Percentiles rank a stretch among this genome's conserved stretches.
Evolutionary conservation across 2,888 invertebrate species (phyloP).

Genomic region (Phasia obesa): DNA sequence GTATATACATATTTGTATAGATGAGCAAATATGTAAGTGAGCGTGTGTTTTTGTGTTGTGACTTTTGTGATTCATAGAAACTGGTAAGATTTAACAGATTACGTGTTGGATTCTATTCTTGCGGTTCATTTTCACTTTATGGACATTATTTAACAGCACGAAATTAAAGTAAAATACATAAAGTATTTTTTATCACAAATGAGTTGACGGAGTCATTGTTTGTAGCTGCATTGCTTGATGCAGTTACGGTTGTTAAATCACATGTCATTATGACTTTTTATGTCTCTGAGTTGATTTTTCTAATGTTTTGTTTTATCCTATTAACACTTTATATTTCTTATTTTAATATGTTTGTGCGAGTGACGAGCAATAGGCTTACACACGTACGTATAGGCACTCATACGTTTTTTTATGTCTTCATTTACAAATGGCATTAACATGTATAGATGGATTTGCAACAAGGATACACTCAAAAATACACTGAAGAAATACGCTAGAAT

Average conservation of each 20-base stretch:
- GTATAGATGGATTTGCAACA: too few relatives aligned
- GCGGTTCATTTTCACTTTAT: constrained; percentile 43
- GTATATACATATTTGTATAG: too few relatives aligned
- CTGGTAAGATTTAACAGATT: constrained; percentile 37
- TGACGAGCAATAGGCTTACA: background rate
- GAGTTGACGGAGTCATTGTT: constrained; percentile 25
- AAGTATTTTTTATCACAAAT: constrained; percentile 26
- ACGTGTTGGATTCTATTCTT: constrained; percentile 52
- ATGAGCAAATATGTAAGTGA: too few relatives aligned
- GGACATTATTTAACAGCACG: constrained; percentile 15
- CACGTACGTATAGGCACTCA: background rate
- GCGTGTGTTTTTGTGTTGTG: too few relatives aligned
- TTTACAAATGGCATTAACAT: too few relatives aligned
- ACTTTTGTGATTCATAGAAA: too few relatives aligned
- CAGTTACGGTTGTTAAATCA: constrained; percentile 34
- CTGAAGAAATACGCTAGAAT: too few relatives aligned
- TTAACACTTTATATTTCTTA: constrained; percentile 28
- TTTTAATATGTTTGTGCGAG: background rate
- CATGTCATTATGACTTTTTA: constrained; percentile 48
- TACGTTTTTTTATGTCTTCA: too few relatives aligned
- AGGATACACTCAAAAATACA: too few relatives aligned
- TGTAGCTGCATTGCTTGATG: constrained; percentile 38
- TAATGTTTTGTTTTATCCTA: constrained; percentile 1
- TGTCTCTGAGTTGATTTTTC: constrained; percentile 25
- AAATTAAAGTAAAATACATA: constrained; percentile 24